Conservation (phyloP, 53 echinoderm and acorn worm genomes). For the Antedon mediterranea region DNA sequence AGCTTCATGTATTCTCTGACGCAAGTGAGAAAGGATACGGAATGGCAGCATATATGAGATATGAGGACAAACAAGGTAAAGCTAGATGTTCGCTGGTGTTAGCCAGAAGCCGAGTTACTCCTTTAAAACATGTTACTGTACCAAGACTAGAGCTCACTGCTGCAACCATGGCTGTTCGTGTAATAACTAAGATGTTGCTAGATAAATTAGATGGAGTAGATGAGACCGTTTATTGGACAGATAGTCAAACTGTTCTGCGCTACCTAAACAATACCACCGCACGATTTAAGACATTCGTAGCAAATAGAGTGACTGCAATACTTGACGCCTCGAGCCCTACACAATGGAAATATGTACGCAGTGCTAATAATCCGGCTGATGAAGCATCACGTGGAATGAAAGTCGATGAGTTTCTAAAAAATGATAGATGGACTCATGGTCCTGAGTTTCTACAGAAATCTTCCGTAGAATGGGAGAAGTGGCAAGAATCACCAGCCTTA, state of each 20-base stretch:
- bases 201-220: not conserved
- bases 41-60: constrained; percentile 20
- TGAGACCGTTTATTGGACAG: not conserved
- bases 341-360: constrained; percentile 35
- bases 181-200: not conserved
- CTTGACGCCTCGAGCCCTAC: too few relatives aligned
- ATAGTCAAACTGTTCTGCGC: constrained; percentile 24
- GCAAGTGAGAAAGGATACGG: constrained; percentile 34
- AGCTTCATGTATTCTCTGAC: constrained; percentile 27
- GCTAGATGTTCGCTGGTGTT: constrained; percentile 19
- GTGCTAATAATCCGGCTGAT: constrained; percentile 48
- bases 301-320: constrained; percentile 31
- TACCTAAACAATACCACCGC: constrained; percentile 24
- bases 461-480: constrained; percentile 4
- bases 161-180: constrained; percentile 6
- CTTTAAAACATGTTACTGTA: constrained; percentile 21
- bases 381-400: constrained; percentile 48
- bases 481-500: not conserved
- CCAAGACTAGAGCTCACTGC: constrained; percentile 23
- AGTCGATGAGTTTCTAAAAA: constrained; percentile 21
- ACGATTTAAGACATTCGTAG: constrained; percentile 42
- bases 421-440: constrained; percentile 32
- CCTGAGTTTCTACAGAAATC: constrained; percentile 28
- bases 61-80: constrained; percentile 5
- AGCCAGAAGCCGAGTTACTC: constrained; percentile 23